These are phyloP conservation scores for Hepsetus odoe DNA, from an alignment of 2,113 vertebrate genomes.

Conservation along the genomic window DNA sequence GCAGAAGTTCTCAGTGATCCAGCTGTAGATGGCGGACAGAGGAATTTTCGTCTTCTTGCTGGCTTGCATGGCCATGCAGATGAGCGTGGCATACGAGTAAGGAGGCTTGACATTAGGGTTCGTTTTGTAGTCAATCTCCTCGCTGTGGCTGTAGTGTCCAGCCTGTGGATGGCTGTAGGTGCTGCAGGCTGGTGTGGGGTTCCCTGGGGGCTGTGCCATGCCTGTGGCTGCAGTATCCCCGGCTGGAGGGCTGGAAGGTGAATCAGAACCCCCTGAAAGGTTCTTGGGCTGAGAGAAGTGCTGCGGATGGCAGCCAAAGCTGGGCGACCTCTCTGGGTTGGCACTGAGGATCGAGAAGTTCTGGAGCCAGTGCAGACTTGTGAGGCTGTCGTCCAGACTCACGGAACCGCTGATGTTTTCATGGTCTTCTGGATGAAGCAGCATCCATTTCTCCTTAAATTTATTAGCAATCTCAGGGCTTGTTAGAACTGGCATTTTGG, in stretches of 20 bases:
- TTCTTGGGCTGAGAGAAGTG: conserved; percentile 65
- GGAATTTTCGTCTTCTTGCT: conserved; percentile 84
- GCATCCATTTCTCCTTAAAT: conserved; percentile 76
- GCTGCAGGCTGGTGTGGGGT: conserved; percentile 72
- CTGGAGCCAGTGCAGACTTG: conserved; percentile 87
- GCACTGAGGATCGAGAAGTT: conserved; percentile 83
- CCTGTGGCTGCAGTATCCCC: conserved; percentile 80
- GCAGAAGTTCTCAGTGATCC: conserved; percentile 87
- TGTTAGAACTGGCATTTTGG: conserved; percentile 77
- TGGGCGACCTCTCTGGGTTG: conserved; percentile 71
- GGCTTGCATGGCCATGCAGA: conserved; percentile 87
- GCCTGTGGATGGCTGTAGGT: conserved; percentile 57
- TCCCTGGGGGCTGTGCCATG: conserved; percentile 74
- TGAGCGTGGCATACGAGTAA: conserved; percentile 84
- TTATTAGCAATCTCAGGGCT: conserved; percentile 74
- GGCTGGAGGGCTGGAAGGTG: conserved; percentile 80
- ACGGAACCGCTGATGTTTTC: conserved; percentile 62
- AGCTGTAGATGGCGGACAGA: conserved; percentile 84
- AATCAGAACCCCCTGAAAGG: conserved; percentile 67
- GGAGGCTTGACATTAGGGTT: conserved; percentile 82
- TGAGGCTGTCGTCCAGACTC: conserved; percentile 82
- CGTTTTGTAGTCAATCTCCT: conserved; percentile 79
- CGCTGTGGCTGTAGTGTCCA: conserved; percentile 53
- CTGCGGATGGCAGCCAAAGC: conserved; percentile 65
- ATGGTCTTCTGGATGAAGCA: conserved; percentile 69